Base-by-base conservation (phyloP, 92 coral and sea anemone genomes). In the Desmophyllum pertusum region DNA sequence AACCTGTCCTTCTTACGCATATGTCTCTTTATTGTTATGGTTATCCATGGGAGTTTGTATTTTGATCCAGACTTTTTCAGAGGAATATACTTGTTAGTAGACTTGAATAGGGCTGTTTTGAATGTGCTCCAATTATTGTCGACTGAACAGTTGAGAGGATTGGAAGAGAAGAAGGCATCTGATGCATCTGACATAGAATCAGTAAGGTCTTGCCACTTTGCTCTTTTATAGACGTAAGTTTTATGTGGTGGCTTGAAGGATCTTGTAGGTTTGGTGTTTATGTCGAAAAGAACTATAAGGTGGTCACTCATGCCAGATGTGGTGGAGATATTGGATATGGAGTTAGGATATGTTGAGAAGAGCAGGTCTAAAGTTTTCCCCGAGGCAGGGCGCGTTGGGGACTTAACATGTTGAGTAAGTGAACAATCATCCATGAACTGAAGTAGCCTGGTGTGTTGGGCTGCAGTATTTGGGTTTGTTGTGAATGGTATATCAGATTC, bases 1-100 rank as follows among this genome's bases (percentile, higher is more conserved):
- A 90, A 84, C 7, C 90, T 55, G 71, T 90, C 93, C 63, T 90
- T 86, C 68, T 78, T 86, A 9, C 86, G 90, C 86, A 90, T 90
- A 8, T 90, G 68, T 11, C 90, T 36, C 70, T 90, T 86, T 0
- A 80, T 85, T 4, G 46, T 27, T 2, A 5, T 9, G 33, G 50
- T 72, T 11, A 90, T 90, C 88, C 90, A 90, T 0, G 90, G 87
- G 7, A 90, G 64, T 1, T 85, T 89, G 61, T 21, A 89, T 61
- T 85, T 89, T 38, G 89, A 41, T 21, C 17, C 3, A 0, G 74
- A 85, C 1, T n/a, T 41, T 50, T 77, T 86, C 45, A 82, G 90
- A 11, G 88, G 93, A n/a, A n/a, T n/a, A n/a, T n/a, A n/a, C n/a
- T n/a, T n/a, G n/a, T n/a, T n/a, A n/a, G n/a, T n/a, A n/a, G n/a